Evolutionary conservation across 2,797 vertebrate species (phyloP).

Genomic region (Zenarchopterus dispar): DNA sequence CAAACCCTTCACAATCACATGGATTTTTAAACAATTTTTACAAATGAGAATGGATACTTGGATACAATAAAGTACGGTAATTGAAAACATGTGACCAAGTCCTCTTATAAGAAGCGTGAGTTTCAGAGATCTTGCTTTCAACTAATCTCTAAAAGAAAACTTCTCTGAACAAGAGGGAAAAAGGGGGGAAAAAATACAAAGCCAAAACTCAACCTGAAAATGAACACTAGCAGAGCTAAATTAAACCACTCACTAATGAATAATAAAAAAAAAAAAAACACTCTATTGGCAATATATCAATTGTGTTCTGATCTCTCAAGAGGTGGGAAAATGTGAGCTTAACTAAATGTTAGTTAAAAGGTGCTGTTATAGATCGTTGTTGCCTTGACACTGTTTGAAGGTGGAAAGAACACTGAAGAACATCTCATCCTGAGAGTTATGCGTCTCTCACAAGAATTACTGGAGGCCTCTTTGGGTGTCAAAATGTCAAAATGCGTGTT

Average conservation of each 20-base stretch:
- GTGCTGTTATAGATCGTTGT: no score
- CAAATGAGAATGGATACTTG: constrained; percentile 8
- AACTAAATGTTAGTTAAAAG: no score
- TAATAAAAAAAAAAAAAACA: no score
- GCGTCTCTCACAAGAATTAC: background rate
- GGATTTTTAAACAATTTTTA: constrained; percentile 13
- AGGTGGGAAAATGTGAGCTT: no score
- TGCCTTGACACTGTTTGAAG: background rate
- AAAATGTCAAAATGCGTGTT: no score
- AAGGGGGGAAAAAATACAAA: no score
- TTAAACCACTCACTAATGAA: background rate
- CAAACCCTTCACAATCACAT: constrained; percentile 17
- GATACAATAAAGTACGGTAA: no score
- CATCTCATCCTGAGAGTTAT: background rate
- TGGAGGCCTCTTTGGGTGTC: background rate
- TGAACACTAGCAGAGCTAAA: background rate
- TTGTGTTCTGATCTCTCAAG: no score
- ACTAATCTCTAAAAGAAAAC: background rate
- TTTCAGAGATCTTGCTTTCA: no score
- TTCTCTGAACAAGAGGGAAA: background rate
- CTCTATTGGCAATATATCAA: no score
- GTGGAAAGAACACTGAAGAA: background rate
- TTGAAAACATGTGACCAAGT: background rate
- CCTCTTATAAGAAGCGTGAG: background rate
- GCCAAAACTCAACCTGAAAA: no score